These are phyloP conservation scores for Saccostrea cuccullata DNA, from an alignment of 1,140 invertebrate species.

Conservation along the genomic window DNA sequence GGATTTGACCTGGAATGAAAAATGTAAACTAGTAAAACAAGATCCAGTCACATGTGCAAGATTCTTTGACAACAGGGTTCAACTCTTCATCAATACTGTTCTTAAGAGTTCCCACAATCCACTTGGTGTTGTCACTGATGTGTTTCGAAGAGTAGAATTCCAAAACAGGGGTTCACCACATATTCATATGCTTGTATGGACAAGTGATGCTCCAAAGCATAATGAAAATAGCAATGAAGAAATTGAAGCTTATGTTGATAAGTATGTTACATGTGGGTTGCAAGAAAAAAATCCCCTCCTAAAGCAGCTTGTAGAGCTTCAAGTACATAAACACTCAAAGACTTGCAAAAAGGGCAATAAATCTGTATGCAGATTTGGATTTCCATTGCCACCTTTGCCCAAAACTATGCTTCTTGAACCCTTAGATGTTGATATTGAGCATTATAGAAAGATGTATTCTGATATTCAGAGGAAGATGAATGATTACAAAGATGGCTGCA, in stretches of 20 bases:
- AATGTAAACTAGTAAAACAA: conserved; percentile 46
- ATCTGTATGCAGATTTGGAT: conserved; percentile 58
- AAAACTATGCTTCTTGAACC: conserved; percentile 60
- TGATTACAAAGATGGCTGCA: conserved; percentile 40
- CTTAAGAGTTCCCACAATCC: conserved; percentile 47
- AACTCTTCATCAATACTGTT: conserved; percentile 50
- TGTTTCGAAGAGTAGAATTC: conserved; percentile 51
- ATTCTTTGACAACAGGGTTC: conserved; percentile 54
- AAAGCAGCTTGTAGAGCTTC: conserved; percentile 53
- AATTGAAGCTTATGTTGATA: conserved; percentile 44
- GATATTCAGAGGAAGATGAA: conserved; percentile 45
- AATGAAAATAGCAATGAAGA: conserved; percentile 32
- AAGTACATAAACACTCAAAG: conserved; percentile 60
- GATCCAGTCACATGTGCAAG: conserved; percentile 60
- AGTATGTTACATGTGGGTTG: conserved; percentile 51
- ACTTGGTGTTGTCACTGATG: conserved; percentile 51
- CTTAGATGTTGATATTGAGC: conserved; percentile 45
- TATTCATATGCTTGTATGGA: conserved; percentile 54
- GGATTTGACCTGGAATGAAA: conserved; percentile 49
- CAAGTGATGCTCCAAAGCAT: conserved; percentile 45
- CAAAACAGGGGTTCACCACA: conserved; percentile 55
- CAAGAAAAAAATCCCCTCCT: conserved; percentile 42
- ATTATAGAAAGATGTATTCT: conserved; percentile 46
- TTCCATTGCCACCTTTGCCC: conserved; percentile 57
- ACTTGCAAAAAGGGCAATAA: conserved; percentile 58